phyloP scores from a whole-genome alignment of 2,797 vertebrate species.

The Jordanella pulchra region DNA sequence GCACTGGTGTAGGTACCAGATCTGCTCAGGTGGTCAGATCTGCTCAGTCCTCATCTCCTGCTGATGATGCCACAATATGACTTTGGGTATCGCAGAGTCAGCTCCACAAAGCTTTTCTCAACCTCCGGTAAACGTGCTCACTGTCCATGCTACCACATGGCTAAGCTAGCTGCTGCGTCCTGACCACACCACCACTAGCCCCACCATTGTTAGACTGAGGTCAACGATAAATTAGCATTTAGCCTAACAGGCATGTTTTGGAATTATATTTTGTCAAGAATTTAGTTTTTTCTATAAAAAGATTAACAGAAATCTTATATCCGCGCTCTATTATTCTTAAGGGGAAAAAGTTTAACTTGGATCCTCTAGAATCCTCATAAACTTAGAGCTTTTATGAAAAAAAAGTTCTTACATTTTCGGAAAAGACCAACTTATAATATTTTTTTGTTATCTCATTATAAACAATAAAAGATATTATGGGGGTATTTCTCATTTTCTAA shows the following conservation, averaged over 20 bases:
- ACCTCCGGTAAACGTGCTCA: too few relatives aligned
- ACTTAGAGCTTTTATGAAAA: conserved; percentile 1
- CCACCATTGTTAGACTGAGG: not conserved
- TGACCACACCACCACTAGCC: too few relatives aligned
- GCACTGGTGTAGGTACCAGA: too few relatives aligned
- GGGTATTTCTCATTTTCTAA: not conserved
- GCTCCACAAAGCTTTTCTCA: too few relatives aligned
- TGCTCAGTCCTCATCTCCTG: too few relatives aligned
- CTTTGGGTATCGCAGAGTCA: too few relatives aligned
- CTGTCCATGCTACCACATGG: too few relatives aligned
- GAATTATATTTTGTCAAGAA: conserved; percentile 8
- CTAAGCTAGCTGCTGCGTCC: too few relatives aligned
- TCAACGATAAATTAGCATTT: not conserved
- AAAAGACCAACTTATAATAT: not conserved
- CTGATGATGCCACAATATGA: too few relatives aligned
- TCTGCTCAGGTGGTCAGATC: too few relatives aligned
- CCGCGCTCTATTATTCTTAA: conserved; percentile 33
- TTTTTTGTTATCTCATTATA: not conserved
- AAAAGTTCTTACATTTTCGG: too few relatives aligned
- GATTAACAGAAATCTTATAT: conserved; percentile 15
- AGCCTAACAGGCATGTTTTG: not conserved
- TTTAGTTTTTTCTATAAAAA: conserved; percentile 36
- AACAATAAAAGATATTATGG: too few relatives aligned
- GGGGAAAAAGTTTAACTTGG: conserved; percentile 28
- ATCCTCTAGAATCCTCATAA: conserved; percentile 2